phyloP scores from a whole-genome alignment of 2,888 invertebrate genomes.

The Agelastica alni region DNA sequence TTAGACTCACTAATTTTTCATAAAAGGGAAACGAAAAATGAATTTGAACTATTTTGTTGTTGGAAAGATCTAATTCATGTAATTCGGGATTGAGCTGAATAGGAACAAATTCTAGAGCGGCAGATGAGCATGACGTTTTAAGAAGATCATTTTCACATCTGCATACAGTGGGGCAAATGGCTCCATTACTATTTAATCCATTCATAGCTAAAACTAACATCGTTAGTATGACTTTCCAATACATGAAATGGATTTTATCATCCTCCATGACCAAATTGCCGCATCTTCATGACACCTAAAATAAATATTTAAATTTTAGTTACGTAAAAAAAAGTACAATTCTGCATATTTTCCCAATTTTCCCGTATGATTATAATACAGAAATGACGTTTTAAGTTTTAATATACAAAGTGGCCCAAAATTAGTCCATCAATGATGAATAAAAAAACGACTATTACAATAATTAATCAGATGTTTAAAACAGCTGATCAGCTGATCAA shows the following conservation, averaged over 20 bases:
- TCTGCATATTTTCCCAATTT: not conserved
- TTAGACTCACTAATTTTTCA: conserved; percentile 76
- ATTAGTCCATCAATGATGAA: no score
- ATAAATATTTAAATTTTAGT: conserved; percentile 34
- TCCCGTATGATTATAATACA: not conserved
- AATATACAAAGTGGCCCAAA: no score
- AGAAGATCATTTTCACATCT: conserved; percentile 81
- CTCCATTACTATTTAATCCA: conserved; percentile 48
- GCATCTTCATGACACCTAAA: conserved; percentile 55
- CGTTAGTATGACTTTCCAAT: conserved; percentile 52
- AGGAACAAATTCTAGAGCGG: conserved; percentile 81
- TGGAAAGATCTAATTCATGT: conserved; percentile 79
- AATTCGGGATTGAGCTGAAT: conserved; percentile 89
- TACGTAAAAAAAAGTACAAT: not conserved
- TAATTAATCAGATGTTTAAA: no score
- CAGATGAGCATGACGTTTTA: conserved; percentile 76
- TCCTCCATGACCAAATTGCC: conserved; percentile 54
- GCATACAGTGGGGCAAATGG: conserved; percentile 76
- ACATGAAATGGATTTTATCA: conserved; percentile 54
- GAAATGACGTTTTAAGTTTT: no score
- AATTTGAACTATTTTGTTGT: conserved; percentile 79
- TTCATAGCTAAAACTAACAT: conserved; percentile 57
- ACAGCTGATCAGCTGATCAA: no score
- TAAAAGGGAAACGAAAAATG: conserved; percentile 81
- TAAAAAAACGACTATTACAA: no score